Conservation (phyloP, 2,888 invertebrate species). For the Protodeltote pygarga region DNA sequence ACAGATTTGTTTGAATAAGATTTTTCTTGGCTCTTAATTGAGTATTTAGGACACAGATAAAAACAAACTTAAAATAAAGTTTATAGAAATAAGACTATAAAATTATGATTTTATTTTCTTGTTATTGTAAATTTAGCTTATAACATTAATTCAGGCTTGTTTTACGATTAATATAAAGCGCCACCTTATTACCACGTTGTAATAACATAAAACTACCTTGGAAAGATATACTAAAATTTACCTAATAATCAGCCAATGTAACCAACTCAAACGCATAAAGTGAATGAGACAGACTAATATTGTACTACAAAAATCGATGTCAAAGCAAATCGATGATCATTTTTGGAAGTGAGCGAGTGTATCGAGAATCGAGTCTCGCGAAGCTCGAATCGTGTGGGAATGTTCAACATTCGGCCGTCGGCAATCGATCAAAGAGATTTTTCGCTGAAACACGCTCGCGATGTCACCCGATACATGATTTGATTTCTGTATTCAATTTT, state of each 20-base stretch:
- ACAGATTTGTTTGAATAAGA: slow-evolving; percentile 41
- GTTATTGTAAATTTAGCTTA: slow-evolving; percentile 14
- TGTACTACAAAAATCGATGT: slow-evolving; percentile 42
- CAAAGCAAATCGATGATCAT: slow-evolving; percentile 56
- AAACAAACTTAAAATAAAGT: slow-evolving; percentile 18
- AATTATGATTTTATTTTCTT: slow-evolving; percentile 28
- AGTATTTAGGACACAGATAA: slow-evolving; percentile 26
- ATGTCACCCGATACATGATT: slow-evolving; percentile 72
- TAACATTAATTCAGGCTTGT: slow-evolving; percentile 6
- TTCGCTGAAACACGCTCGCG: slow-evolving; percentile 74
- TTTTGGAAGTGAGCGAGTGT: slow-evolving; percentile 72
- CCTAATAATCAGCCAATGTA: no score
- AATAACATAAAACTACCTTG: slow-evolving; percentile 22
- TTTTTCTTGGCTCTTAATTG: slow-evolving; percentile 34
- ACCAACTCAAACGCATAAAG: slow-evolving; percentile 14
- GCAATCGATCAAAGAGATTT: slow-evolving; percentile 74
- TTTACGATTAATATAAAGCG: slow-evolving; percentile 8
- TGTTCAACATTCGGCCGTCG: slow-evolving; percentile 78
- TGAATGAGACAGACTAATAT: slow-evolving; percentile 38
- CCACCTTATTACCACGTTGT: slow-evolving; percentile 4
- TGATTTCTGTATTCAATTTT: slow-evolving; percentile 60
- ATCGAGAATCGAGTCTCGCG: slow-evolving; percentile 52
- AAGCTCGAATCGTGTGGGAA: slow-evolving; percentile 78
- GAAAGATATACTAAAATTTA: slow-evolving; percentile 14
- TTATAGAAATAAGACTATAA: slow-evolving; percentile 20